A percentile compares a stretch with the other conserved stretches of the same genome.
Conservation (phyloP, 2,113 vertebrate species). For the Calyptommatus sinebrachiatus region DNA sequence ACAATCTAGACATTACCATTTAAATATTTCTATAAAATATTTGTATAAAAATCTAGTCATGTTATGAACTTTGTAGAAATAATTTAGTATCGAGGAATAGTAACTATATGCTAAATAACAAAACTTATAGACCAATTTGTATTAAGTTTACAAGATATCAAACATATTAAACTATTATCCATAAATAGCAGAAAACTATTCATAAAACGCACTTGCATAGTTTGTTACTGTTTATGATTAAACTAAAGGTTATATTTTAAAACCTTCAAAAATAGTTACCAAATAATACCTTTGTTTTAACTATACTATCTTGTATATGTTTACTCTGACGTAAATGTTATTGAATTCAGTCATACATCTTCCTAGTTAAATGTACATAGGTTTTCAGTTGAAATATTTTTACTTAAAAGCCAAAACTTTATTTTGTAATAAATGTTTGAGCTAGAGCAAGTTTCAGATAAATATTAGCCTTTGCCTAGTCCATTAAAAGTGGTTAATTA, state of each 20-base stretch:
- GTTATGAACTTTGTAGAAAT: background rate
- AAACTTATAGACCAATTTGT: background rate
- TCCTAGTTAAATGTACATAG: too few species aligned
- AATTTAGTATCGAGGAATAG: background rate
- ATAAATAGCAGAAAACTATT: background rate
- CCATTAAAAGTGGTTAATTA: background rate
- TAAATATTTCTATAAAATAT: background rate
- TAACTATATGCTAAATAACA: too few species aligned
- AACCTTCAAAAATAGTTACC: background rate
- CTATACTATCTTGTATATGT: background rate
- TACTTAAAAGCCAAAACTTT: background rate
- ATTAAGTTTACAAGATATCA: too few species aligned
- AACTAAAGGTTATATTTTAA: too few species aligned
- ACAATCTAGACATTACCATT: too few species aligned
- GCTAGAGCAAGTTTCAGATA: background rate
- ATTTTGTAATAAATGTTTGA: background rate
- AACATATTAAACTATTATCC: too few species aligned
- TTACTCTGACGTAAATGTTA: background rate
- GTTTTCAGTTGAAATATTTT: background rate
- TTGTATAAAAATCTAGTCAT: background rate
- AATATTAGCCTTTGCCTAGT: background rate
- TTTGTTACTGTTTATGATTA: background rate
- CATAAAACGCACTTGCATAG: background rate
- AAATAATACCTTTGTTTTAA: background rate
- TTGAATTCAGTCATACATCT: background rate